These are phyloP conservation scores for Sterrhoptilus dennistouni DNA, from an alignment of 2,113 vertebrate species.

Conservation along the genomic window DNA sequence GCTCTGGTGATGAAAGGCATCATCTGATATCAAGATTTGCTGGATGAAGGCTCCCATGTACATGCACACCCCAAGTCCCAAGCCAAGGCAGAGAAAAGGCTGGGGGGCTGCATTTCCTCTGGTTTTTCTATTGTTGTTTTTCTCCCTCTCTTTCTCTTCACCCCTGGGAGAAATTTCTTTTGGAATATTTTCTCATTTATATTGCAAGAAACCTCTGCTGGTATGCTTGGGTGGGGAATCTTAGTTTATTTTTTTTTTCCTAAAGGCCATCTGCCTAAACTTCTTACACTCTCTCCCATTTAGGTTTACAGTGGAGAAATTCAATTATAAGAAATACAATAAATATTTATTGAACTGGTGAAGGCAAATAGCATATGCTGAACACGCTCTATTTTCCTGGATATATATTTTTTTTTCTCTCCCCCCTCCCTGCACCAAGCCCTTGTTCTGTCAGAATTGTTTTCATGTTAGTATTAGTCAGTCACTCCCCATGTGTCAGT, in stretches of 20 bases:
- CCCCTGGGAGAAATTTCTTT: not conserved
- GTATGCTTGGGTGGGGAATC: not conserved
- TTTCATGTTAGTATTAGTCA: constrained; percentile 70
- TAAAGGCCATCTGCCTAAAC: constrained; percentile 13
- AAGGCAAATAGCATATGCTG: constrained; percentile 52
- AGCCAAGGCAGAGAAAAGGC: not conserved
- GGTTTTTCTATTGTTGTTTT: not conserved
- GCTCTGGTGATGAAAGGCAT: constrained; percentile 8
- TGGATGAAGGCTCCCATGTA: not conserved
- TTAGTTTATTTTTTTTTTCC: not conserved
- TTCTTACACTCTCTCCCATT: constrained; percentile 30
- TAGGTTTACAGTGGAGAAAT: not conserved
- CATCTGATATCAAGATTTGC: not conserved
- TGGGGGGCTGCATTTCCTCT: not conserved
- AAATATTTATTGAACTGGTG: constrained; percentile 60
- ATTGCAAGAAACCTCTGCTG: not conserved
- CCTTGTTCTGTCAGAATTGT: constrained; percentile 70
- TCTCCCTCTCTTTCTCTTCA: not conserved
- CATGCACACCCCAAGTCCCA: not conserved
- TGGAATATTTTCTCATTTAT: constrained; percentile 9
- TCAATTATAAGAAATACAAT: constrained; percentile 55
- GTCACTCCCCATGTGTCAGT: constrained; percentile 69
- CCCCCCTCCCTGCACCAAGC: not conserved
- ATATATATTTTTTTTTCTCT: not conserved
- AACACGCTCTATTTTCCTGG: constrained; percentile 50